Percentiles rank a stretch among this genome's conserved stretches.
These are phyloP conservation scores for Wasmannia auropunctata DNA, from an alignment of 1,140 invertebrate genomes.

Conservation along the genomic window DNA sequence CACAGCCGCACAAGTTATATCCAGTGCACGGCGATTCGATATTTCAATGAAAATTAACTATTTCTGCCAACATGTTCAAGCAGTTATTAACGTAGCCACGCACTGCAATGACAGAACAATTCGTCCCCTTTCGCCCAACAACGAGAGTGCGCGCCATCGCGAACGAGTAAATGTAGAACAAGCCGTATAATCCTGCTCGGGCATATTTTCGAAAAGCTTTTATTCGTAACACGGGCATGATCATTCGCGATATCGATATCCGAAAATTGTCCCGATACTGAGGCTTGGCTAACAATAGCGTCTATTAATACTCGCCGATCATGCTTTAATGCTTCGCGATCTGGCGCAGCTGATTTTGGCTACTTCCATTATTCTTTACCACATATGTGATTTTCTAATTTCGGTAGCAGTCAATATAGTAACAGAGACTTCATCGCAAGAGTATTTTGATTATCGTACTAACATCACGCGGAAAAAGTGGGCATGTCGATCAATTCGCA, in stretches of 20 bases:
- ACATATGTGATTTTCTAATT: not conserved
- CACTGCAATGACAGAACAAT: slow-evolving; percentile 47
- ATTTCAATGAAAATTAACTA: slow-evolving; percentile 23
- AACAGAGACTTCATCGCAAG: not conserved
- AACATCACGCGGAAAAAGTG: not conserved
- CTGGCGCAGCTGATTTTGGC: not conserved
- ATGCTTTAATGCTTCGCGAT: not conserved
- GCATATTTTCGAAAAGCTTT: slow-evolving; percentile 47
- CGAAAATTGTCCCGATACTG: slow-evolving; percentile 23
- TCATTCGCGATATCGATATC: slow-evolving; percentile 18
- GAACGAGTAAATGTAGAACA: slow-evolving; percentile 4
- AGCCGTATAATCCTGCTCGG: slow-evolving; percentile 32
- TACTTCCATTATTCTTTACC: not conserved
- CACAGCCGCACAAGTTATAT: not conserved
- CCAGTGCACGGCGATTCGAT: not conserved
- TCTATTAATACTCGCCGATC: slow-evolving; percentile 4
- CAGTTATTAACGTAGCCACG: slow-evolving; percentile 56
- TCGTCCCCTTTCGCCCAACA: slow-evolving; percentile 50
- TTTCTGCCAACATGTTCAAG: not conserved
- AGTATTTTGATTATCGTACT: not conserved
- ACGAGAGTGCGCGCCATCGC: not conserved
- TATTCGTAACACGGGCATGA: not conserved
- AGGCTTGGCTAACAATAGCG: not conserved
- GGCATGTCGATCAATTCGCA: not conserved
- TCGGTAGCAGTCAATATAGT: not conserved